A percentile compares a stretch with the other conserved stretches of the same genome.
These are phyloP conservation scores for Phocoena phocoena DNA, from an alignment of 2,113 vertebrate genomes.

Conservation along the genomic window DNA sequence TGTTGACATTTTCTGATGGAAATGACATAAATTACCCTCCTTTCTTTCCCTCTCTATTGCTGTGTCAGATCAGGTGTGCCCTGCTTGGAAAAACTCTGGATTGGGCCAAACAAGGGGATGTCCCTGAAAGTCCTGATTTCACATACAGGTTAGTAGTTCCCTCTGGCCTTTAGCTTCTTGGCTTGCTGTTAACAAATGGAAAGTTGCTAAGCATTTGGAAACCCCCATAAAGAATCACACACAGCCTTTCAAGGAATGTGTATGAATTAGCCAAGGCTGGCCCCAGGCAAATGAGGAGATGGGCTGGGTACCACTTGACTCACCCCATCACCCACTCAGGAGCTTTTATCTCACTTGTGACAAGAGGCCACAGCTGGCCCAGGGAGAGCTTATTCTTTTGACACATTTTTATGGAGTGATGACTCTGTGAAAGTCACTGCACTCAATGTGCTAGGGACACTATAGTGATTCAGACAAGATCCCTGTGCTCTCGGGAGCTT, in stretches of 20 bases:
- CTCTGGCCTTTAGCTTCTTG: neutral
- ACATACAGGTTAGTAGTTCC: neutral
- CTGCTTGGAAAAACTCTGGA: neutral
- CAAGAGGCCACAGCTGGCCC: neutral
- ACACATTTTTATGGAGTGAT: neutral
- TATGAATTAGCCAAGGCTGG: neutral
- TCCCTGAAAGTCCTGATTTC: neutral
- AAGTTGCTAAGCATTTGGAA: slow-evolving; percentile 39
- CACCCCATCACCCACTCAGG: neutral
- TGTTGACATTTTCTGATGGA: neutral
- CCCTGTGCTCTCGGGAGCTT: neutral
- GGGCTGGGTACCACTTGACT: neutral
- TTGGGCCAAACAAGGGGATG: neutral
- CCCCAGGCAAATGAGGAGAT: neutral
- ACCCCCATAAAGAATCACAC: neutral
- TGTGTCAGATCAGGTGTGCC: neutral
- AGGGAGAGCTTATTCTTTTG: neutral
- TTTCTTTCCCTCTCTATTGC: neutral
- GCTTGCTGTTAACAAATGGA: neutral
- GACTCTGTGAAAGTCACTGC: neutral
- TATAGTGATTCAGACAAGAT: neutral
- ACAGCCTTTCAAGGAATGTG: neutral
- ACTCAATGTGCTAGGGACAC: neutral
- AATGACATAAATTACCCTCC: neutral
- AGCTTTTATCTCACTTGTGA: neutral